phyloP scores from a whole-genome alignment of 2,888 invertebrate genomes.

The Agriopis leucophaearia region DNA sequence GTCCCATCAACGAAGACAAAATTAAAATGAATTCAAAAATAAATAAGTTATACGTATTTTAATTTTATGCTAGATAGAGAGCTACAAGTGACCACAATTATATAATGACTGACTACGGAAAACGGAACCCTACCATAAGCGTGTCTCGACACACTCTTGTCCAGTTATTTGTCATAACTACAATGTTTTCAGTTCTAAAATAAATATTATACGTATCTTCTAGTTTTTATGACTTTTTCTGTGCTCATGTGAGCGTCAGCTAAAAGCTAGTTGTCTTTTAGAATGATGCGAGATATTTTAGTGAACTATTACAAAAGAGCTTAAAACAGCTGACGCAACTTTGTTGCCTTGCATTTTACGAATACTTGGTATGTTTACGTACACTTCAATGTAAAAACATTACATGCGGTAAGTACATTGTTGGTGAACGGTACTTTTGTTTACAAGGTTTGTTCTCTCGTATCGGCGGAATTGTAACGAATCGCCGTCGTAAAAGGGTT shows the following conservation, averaged over 20 bases:
- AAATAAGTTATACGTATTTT: too few relatives aligned
- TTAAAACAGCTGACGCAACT: constrained; percentile 2
- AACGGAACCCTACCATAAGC: too few relatives aligned
- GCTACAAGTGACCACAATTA: too few relatives aligned
- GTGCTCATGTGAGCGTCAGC: background rate
- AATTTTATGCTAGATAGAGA: too few relatives aligned
- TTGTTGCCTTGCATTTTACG: constrained; percentile 10
- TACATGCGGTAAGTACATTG: constrained; percentile 6
- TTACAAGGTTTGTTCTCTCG: constrained; percentile 3
- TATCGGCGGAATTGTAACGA: constrained; percentile 14
- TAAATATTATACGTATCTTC: background rate
- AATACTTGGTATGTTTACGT: constrained; percentile 7
- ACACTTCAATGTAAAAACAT: constrained; percentile 7
- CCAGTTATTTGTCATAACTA: background rate
- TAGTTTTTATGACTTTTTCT: constrained; percentile 5
- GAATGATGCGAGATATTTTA: background rate
- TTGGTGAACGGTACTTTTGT: background rate
- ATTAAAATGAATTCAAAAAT: too few relatives aligned
- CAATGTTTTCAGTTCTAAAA: constrained; percentile 9
- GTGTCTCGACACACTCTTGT: too few relatives aligned
- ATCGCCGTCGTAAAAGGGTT: constrained; percentile 30
- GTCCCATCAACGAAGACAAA: too few relatives aligned
- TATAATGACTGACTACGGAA: too few relatives aligned
- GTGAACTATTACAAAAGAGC: constrained; percentile 1
- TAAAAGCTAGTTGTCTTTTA: constrained; percentile 15